Evolutionary conservation across 2,113 vertebrate species (phyloP).

Genomic region (Turnix velox): DNA sequence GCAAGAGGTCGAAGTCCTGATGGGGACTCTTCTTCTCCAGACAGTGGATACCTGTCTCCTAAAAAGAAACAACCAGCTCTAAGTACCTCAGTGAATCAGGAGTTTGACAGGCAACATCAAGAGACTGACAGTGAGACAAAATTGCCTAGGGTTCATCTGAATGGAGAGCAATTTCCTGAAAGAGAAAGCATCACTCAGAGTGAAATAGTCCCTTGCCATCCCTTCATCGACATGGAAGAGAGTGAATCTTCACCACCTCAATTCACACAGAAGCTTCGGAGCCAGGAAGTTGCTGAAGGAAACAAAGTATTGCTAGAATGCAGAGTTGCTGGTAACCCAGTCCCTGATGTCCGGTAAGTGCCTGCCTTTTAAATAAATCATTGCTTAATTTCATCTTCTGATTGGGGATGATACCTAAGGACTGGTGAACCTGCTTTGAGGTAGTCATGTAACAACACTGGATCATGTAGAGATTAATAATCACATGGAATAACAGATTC

Average conservation of each 20-base stretch:
- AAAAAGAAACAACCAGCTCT: slow-evolving; percentile 66
- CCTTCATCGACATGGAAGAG: background rate
- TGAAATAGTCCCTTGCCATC: background rate
- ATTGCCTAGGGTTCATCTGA: background rate
- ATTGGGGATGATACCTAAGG: background rate
- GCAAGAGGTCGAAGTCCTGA: slow-evolving; percentile 76
- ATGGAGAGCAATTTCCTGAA: background rate
- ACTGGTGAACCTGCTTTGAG: background rate
- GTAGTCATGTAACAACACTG: background rate
- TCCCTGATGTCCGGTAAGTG: slow-evolving; percentile 85
- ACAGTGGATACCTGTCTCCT: slow-evolving; percentile 93
- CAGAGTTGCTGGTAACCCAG: slow-evolving; percentile 84
- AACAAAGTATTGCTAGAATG: slow-evolving; percentile 88
- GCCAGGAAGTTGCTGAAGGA: slow-evolving; percentile 93
- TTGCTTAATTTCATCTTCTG: background rate
- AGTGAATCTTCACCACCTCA: slow-evolving; percentile 72
- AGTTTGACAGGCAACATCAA: slow-evolving; percentile 41
- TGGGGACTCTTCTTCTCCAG: slow-evolving; percentile 93
- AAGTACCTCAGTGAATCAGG: slow-evolving; percentile 36
- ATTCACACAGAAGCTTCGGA: slow-evolving; percentile 92
- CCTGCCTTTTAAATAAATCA: background rate
- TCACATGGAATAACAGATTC: background rate
- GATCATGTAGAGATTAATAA: background rate
- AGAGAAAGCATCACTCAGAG: background rate
- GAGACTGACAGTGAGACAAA: slow-evolving; percentile 40